Evolutionary conservation across 2,888 invertebrate genomes (phyloP).

Genomic region (Xestia rhomboidea): DNA sequence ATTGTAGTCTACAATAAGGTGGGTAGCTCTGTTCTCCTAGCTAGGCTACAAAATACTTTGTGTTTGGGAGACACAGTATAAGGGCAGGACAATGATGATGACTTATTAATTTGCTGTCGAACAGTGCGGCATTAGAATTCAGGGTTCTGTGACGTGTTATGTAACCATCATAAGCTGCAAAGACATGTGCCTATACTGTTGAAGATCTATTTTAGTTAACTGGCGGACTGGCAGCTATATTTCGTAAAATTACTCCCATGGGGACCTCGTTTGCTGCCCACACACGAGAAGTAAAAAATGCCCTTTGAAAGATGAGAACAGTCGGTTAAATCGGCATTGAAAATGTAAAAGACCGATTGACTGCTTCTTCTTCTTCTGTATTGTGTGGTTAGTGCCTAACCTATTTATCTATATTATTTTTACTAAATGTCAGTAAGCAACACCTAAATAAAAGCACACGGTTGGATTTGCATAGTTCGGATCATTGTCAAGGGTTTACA

Average conservation of each 20-base stretch:
- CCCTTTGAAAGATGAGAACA: constrained; percentile 27
- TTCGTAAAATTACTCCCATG: constrained; percentile 8
- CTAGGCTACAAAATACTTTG: too few species aligned
- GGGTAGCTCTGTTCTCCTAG: too few species aligned
- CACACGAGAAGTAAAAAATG: constrained; percentile 1
- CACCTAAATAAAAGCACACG: not conserved
- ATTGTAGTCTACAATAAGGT: too few species aligned
- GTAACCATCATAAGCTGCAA: not conserved
- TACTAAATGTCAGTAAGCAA: not conserved
- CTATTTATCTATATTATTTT: not conserved
- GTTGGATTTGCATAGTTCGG: not conserved
- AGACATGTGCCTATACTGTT: not conserved
- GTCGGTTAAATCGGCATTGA: not conserved
- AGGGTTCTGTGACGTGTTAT: not conserved
- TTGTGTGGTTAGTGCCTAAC: not conserved
- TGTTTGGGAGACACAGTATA: too few species aligned
- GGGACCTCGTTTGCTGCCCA: constrained; percentile 14
- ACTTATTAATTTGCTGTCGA: not conserved
- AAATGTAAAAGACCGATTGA: not conserved
- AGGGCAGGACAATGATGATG: too few species aligned
- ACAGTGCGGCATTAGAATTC: not conserved
- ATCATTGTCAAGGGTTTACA: not conserved
- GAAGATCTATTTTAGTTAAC: not conserved
- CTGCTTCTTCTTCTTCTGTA: too few species aligned
- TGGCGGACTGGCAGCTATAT: not conserved